Base-by-base conservation (phyloP, 2,888 invertebrate species). In the Oxycera nigricornis region DNA sequence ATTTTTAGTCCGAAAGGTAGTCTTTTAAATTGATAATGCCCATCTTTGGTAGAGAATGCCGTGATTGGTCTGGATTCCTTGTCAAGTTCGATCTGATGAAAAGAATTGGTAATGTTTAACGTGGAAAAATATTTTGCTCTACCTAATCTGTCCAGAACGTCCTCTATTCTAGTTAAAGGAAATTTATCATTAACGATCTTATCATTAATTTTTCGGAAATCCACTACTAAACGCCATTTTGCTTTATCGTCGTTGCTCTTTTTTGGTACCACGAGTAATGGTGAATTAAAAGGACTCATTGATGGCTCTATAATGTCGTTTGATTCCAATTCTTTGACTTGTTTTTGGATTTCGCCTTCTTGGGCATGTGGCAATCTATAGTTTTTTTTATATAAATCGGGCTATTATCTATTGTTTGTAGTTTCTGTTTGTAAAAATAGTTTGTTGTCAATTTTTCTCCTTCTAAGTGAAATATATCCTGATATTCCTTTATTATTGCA, bases 1-100 rank as follows among this genome's bases (percentile, higher is more conserved):
- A 75, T 76, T 77, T 78, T 78, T 39, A 76, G 35, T 20, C 70
- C n/a, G n/a, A n/a, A n/a, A n/a, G n/a, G n/a, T n/a, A n/a, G n/a
- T n/a, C n/a, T n/a, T n/a, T n/a, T n/a, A n/a, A n/a, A n/a, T n/a
- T n/a, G n/a, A n/a, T n/a, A n/a, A n/a, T n/a, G n/a, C n/a, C n/a
- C n/a, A n/a, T 73, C 52, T n/a, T 65, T 50, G 20, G 75, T 74
- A 3, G 76, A 77, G 65, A 77, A 77, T 50, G 75, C 76, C 31
- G 74, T 77, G 2, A 74, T 17, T 46, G 74, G 76, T 75, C 74
- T 74, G 41, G 68, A 24, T 20, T 67, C 61, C 2, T 75, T 20
- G 22, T 76, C 41, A 17, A 17, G 9, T 61, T 50, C 7, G 52
- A 76, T 77, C 73, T 76, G 72, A 52, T 52, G 20, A 2, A 52